phyloP scores from a whole-genome alignment of 1,140 invertebrate species.

The Lasioglossum baleicum region DNA sequence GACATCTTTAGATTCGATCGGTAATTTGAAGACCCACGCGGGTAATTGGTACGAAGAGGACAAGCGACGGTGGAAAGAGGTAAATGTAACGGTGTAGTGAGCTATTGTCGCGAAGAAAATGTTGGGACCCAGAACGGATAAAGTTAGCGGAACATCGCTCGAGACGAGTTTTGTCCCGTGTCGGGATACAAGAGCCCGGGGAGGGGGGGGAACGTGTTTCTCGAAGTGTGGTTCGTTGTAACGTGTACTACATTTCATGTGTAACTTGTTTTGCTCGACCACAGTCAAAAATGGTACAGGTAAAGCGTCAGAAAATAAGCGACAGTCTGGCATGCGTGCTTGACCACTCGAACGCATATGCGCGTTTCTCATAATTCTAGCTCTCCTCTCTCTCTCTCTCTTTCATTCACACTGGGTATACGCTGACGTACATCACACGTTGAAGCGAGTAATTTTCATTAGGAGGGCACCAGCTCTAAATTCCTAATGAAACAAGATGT shows the following conservation, averaged over 20 bases:
- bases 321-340: constrained; percentile 68
- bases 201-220: constrained; percentile 11
- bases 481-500: constrained; percentile 5
- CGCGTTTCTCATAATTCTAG: constrained; percentile 7
- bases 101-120: constrained; percentile 2
- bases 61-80: constrained; percentile 44
- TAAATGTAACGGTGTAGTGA: constrained; percentile 54
- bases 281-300: constrained; percentile 55
- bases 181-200: constrained; percentile 32
- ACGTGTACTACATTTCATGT: constrained; percentile 52
- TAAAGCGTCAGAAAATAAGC: constrained; percentile 74
- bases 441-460: constrained; percentile 56
- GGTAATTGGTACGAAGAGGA: background rate
- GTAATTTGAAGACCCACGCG: constrained; percentile 7
- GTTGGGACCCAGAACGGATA: background rate
- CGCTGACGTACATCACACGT: constrained; percentile 40
- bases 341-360: constrained; percentile 46
- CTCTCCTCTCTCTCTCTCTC: background rate
- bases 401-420: constrained; percentile 2
- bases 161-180: background rate
- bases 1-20: background rate
- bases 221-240: constrained; percentile 66
- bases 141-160: background rate
- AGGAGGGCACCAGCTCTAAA: constrained; percentile 47
- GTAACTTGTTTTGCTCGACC: constrained; percentile 54